Base-by-base conservation (phyloP, 2,797 vertebrate genomes). In the Notolepis coatsorum region DNA sequence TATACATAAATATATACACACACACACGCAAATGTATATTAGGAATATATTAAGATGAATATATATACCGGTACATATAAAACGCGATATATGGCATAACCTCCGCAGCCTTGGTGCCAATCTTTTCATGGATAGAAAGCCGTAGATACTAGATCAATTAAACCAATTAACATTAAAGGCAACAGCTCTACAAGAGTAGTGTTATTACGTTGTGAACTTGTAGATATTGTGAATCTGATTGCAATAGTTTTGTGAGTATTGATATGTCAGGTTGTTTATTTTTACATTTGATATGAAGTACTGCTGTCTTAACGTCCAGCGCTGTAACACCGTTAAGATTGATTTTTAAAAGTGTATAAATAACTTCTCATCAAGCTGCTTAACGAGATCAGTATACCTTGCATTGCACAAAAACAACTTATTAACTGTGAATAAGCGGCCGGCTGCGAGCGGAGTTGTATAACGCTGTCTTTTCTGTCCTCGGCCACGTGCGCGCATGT, bases 161-260 rank as follows among this genome's bases (percentile, higher is more conserved):
- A 69, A 77, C 21, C 71, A 76, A 83, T 77, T 75, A 56, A 49
- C 82, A 71, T 61, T 84, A 79, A 87, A 66, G 81, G 80, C 79
- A 78, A 86, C 71, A 74, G 77, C 61, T 76, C 60, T 77, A 77
- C 72, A 59, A 79, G 73, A 83, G 75, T 79, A 80, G 75, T 86
- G 82, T 82, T 71, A 77, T 72, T 61, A 84, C 80, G 67, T 88
- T 86, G 86, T 92, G 87, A 88, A 89, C 89, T 88, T 90, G 81
- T 92, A 87, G 79, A 92, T 91, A 89, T 90, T 84, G 88, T 92
- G 87, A 89, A 88, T 83, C 79, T 51, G 79, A 86, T 81, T 82
- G 73, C 53, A 58, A 88, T 85, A 77, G 80, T 86, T 84, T 70
- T 87, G 84, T 85, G 87, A 86, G 88, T 84, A 79, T 75, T 82